Conservation (phyloP, 2,888 invertebrate genomes). For the Tinea trinotella region DNA sequence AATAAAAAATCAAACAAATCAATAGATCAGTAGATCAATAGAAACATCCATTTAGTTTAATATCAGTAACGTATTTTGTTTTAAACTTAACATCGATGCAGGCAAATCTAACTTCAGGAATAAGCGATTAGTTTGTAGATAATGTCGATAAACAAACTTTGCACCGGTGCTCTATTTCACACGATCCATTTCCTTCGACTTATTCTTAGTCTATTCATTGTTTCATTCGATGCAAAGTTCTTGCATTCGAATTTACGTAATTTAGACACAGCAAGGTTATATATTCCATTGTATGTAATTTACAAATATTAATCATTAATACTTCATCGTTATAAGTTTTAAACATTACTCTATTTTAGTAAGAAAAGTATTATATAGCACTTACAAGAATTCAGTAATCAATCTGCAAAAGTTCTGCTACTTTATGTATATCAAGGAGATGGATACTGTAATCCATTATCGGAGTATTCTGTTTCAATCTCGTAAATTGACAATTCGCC, state of each 20-base stretch:
- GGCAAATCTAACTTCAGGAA: not conserved
- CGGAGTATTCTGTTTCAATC: not conserved
- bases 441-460: not conserved
- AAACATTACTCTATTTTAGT: too few relatives aligned
- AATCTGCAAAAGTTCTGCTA: too few relatives aligned
- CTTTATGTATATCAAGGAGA: too few relatives aligned
- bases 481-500: not conserved
- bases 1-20: too few relatives aligned
- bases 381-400: too few relatives aligned
- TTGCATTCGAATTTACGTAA: slow-evolving; percentile 11
- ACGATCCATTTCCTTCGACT: slow-evolving; percentile 18
- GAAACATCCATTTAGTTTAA: too few relatives aligned
- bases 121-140: slow-evolving; percentile 45
- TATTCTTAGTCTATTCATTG: slow-evolving; percentile 12
- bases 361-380: too few relatives aligned
- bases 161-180: slow-evolving; percentile 19
- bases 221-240: slow-evolving; percentile 15
- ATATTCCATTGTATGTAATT: not conserved
- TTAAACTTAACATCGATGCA: too few relatives aligned
- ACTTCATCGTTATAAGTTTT: too few relatives aligned
- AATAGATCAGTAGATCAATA: too few relatives aligned
- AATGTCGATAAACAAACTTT: slow-evolving; percentile 41
- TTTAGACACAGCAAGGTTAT: not conserved
- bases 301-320: not conserved
- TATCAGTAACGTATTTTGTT: too few relatives aligned